Base-by-base conservation (phyloP, 1,140 invertebrate species). In the Orius insidiosus region DNA sequence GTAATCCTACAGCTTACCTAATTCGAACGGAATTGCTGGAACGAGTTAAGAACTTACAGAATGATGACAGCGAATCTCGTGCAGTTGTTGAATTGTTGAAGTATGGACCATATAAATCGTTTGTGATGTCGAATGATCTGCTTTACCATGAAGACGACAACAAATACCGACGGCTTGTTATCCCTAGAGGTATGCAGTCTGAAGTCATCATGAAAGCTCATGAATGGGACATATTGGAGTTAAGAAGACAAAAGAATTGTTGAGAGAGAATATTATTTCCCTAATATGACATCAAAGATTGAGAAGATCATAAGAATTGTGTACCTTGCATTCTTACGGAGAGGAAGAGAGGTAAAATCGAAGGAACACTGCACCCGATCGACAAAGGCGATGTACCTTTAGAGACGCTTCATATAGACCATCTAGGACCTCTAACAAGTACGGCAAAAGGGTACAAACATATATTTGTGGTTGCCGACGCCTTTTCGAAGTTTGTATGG, bases 261-360 rank as follows among this genome's bases (percentile, higher is more conserved):
- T 66, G 3, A 44, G 14, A 51, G 57, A 53, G 56, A 64, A 6
- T 67, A 57, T 54, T 66, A 52, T 33, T 60, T 67, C 30, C 45
- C 56, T 1, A 55, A 62, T 3, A 6, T 64, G 30, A 49, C 47
- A 30, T 46, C 53, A 7, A 61, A 60, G 47, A 46, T 65, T 10
- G 51, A 62, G 36, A 52, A 58, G 1, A 50, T 52, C 30, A 52
- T 64, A n/a, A 8, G 2, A 58, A 49, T 46, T 65, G 61, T 53
- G 52, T 64, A 10, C 51, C 51, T 10, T 65, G 60, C 45, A 54
- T 65, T 8, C 48, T 65, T 42, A 53, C 55, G 5, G 53, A 54
- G 8, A 58, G 51, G 11, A 64, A 66, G 43, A 35, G 45, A 45
- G 63, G 65, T 10, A 66, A 64, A 51, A 52, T 60, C 46, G 59